phyloP scores from a whole-genome alignment of 30 jellyfish, hydroid and myxozoan genomes.

The Phacellophora camtschatica region DNA sequence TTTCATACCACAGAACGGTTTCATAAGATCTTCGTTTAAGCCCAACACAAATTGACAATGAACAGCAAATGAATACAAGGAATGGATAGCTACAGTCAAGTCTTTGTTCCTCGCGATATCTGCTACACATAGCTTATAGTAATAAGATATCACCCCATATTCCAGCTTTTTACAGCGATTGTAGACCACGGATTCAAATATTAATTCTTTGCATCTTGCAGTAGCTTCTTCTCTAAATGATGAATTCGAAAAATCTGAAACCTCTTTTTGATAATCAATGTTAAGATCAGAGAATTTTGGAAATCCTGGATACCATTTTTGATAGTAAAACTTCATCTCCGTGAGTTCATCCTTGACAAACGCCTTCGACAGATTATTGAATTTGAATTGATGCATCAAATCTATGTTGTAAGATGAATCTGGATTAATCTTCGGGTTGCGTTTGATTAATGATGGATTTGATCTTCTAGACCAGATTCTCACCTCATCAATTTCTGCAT shows the following conservation, averaged over 20 bases:
- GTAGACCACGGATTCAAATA: slow-evolving; percentile 4
- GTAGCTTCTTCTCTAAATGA: slow-evolving; percentile 31
- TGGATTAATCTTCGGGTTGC: slow-evolving; percentile 22
- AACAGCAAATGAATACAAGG: slow-evolving; percentile 13
- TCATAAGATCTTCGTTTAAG: background rate
- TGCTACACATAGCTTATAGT: slow-evolving; percentile 5
- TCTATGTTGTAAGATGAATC: slow-evolving; percentile 29
- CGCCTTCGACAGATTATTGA: slow-evolving; percentile 25
- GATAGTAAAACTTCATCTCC: background rate
- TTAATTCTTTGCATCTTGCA: background rate
- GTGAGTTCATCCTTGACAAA: slow-evolving; percentile 40
- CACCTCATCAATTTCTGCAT: slow-evolving; percentile 61
- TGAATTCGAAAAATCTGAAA: background rate
- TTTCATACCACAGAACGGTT: background rate
- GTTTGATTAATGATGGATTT: slow-evolving; percentile 52
- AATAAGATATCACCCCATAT: slow-evolving; percentile 11
- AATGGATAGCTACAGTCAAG: background rate
- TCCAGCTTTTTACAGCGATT: slow-evolving; percentile 24
- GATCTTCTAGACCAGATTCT: slow-evolving; percentile 62
- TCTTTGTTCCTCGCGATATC: slow-evolving; percentile 20
- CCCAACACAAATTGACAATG: slow-evolving; percentile 11
- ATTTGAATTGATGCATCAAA: slow-evolving; percentile 51
- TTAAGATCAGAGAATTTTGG: slow-evolving; percentile 35
- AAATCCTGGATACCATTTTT: slow-evolving; percentile 56
- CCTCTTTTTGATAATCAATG: slow-evolving; percentile 6